Evolutionary conservation across 2,888 invertebrate genomes (phyloP).

Genomic region (Glyphotaelius pellucidus): DNA sequence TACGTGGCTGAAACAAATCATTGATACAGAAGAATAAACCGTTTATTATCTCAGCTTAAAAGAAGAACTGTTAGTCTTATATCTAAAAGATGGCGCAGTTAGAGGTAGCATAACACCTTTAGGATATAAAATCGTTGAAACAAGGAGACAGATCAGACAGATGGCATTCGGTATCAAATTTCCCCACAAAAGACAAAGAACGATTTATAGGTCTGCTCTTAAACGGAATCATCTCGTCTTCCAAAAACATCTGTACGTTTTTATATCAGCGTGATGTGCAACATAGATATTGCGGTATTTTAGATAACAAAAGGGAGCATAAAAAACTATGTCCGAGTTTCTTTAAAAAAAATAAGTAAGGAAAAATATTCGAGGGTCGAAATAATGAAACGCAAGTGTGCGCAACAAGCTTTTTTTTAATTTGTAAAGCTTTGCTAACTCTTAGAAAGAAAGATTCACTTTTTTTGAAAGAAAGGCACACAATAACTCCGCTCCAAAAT

Average conservation of each 20-base stretch:
- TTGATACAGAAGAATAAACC: too few species aligned
- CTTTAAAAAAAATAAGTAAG: background rate
- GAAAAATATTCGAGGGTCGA: background rate
- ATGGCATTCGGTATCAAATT: constrained; percentile 44
- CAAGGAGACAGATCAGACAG: constrained; percentile 15
- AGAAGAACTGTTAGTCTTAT: background rate
- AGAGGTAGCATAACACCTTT: background rate
- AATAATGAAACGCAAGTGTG: background rate
- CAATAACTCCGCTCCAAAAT: background rate
- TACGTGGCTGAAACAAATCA: too few species aligned
- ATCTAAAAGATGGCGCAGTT: background rate
- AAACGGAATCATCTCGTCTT: constrained; percentile 21
- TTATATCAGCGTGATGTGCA: constrained; percentile 9
- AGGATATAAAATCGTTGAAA: background rate
- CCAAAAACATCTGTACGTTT: constrained; percentile 42
- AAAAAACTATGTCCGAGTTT: background rate
- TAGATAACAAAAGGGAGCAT: background rate
- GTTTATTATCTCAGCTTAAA: background rate
- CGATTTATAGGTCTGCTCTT: constrained; percentile 9
- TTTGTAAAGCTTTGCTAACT: background rate
- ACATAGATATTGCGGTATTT: background rate
- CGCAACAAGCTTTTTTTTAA: background rate
- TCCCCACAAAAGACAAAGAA: constrained; percentile 37
- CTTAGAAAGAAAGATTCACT: too few species aligned
- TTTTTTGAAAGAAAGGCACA: background rate